Evolutionary conservation across 2,888 invertebrate species (phyloP), one percentile per base, ranked within the genome.

Genomic region (Cosmorhoe ocellata): DNA sequence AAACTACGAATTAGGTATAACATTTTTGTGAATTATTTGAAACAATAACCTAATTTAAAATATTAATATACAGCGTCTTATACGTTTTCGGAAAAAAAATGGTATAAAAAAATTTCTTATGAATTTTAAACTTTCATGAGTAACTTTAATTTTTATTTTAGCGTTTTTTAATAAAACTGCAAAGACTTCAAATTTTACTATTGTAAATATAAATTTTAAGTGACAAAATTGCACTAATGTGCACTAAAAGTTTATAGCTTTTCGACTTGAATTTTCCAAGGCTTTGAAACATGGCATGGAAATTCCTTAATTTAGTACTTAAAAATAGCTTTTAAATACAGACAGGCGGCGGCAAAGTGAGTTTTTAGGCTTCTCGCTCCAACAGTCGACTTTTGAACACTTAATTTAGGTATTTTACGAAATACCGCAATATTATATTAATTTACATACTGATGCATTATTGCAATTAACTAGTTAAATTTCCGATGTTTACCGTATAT

Each of bases 331-430:
- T 37, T 46, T 31, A 39, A 34, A 36, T 12, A 14, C 26, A 36
- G 44, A 50, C 53, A 47, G 45, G 46, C 46, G 32, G 31, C 28
- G 27, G 42, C 44, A 40, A 46, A 52, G 48, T 55, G 44, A 48
- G 50, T 53, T 56, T 56, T 49, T 50, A 48, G 56, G 36, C 42
- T 50, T 40, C 49, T 56, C 55, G 42, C 31, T 53, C 59, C 59
- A 59, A 40, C 31, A 26, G 39, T 40, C 32, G 50, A 39, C 36
- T 30, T 26, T 36, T 48, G 36, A 58, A 67, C 58, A 62, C 65
- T 67, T 71, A 73, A 79, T 78, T 79, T 74, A 77, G 76, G 71
- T 66, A n/a, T n/a, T n/a, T n/a, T 69, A 70, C 64, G 58, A 67
- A 73, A 69, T 64, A 69, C 67, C 64, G 66, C 63, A 66, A 72